Evolutionary conservation across 2,797 vertebrate species (phyloP), one percentile per base, ranked within the genome.

Genomic region (Sphenopsis melanotis): DNA sequence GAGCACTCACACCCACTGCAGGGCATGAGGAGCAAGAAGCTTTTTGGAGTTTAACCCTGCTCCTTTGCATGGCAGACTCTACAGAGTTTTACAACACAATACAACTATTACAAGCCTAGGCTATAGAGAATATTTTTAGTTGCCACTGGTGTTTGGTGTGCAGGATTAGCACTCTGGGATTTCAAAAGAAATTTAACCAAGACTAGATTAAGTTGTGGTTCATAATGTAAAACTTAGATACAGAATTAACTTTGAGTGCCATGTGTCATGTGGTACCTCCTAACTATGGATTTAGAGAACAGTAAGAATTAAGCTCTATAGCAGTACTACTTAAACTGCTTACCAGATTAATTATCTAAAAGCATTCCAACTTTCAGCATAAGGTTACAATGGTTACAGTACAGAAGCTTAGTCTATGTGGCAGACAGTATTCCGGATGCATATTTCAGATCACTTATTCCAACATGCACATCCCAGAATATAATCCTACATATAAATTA

Each of bases 381-480:
- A 81, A 78, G 80, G 76, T 96, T 90, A 95, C 74, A 90, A 81
- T 50, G 59, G 81, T 87, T 95, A 95, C 93, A 76, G 80, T 91
- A 94, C 77, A 90, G 74, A 93, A 95, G 89, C 89, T 95, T 50
- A 81, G 66, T 69, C 91, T 93, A 83, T 56, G 72, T 90, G 91
- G 82, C 88, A 92, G 88, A 94, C 85, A 90, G 79, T 90, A 95
- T 94, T 93, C 95, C 20, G 6, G 94, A 94, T 68, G 83, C 57
- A 44, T 81, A 88, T 75, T 90, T 96, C 89, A 27, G 89, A 81
- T 92, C 55, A 44, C 76, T 84, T 74, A 91, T 55, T 93, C 6
- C 32, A 98, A 96, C 97, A 94, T 87, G 97, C 95, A 97, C 97
- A 99, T 98, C 98, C 97, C 96, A 98, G 98, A 98, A 98, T 98